phyloP scores from a whole-genome alignment of 64 coral and sea anemone genomes.

The Montipora capricornis region DNA sequence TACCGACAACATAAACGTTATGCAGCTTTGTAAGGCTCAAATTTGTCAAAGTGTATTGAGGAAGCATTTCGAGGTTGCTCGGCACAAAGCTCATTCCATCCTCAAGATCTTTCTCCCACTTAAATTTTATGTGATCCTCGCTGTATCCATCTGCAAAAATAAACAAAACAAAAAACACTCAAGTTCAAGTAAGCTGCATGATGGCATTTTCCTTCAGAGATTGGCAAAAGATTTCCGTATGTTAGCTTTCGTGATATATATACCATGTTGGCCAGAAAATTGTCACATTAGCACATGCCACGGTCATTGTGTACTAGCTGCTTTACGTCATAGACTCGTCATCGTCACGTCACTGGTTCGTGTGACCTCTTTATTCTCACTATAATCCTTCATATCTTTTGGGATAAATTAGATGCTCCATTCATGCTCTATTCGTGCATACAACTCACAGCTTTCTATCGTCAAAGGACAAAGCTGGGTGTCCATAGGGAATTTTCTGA shows the following conservation, averaged over 20 bases:
- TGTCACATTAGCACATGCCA: no score
- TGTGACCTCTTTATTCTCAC: no score
- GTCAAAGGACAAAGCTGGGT: slow-evolving; percentile 87
- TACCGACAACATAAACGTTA: slow-evolving; percentile 85
- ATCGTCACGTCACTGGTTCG: no score
- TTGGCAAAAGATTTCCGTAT: no score
- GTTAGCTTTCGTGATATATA: no score
- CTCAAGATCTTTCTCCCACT: slow-evolving; percentile 76
- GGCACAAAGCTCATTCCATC: slow-evolving; percentile 89
- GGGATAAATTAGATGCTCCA: neutral
- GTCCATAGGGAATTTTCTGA: slow-evolving; percentile 96
- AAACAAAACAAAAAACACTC: neutral
- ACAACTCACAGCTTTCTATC: slow-evolving; percentile 97
- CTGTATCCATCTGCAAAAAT: slow-evolving; percentile 82
- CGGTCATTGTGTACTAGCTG: no score
- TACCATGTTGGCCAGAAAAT: no score
- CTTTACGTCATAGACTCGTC: no score
- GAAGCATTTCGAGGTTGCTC: slow-evolving; percentile 79
- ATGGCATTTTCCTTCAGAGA: no score
- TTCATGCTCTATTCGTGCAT: neutral
- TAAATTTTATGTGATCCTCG: slow-evolving; percentile 79
- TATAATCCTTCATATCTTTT: no score
- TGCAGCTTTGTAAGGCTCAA: slow-evolving; percentile 45
- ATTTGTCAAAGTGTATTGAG: slow-evolving; percentile 79
- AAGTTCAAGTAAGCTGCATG: no score